A percentile compares a stretch with the other conserved stretches of the same genome.
Evolutionary conservation across 2,797 vertebrate genomes (phyloP).

Genomic region (Rhincodon typus): DNA sequence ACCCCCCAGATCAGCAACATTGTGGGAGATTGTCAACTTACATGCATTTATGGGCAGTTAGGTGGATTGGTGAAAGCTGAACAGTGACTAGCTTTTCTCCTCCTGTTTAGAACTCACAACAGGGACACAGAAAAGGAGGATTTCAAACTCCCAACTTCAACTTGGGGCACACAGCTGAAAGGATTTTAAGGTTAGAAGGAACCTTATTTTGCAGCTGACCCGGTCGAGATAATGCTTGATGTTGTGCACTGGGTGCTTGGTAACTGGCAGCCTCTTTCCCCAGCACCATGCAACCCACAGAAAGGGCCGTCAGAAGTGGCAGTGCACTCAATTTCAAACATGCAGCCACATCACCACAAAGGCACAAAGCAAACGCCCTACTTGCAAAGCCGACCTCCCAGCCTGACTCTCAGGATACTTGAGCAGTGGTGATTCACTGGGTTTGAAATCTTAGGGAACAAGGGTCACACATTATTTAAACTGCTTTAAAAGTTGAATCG

Average conservation of each 20-base stretch:
- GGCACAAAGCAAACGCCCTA: neutral
- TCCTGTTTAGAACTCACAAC: neutral
- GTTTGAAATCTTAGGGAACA: neutral
- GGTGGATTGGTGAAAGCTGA: neutral
- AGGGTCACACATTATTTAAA: neutral
- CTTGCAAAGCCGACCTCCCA: neutral
- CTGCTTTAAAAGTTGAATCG: neutral
- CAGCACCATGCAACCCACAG: neutral
- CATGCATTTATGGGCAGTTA: neutral
- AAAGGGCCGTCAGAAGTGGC: neutral
- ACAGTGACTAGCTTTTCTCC: neutral
- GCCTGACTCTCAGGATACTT: no score
- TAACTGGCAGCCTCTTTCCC: neutral
- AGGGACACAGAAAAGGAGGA: neutral
- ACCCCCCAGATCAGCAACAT: neutral
- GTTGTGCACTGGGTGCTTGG: neutral
- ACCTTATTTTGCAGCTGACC: no score
- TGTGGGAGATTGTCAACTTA: neutral
- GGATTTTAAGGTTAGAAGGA: neutral
- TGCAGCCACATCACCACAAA: neutral
- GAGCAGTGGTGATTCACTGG: neutral
- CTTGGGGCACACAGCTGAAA: neutral
- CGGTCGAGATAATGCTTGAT: neutral
- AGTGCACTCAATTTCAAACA: neutral
- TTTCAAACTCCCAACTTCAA: neutral